These are phyloP conservation scores for Papilio protenor DNA, from an alignment of 2,888 invertebrate genomes.

Conservation along the genomic window DNA sequence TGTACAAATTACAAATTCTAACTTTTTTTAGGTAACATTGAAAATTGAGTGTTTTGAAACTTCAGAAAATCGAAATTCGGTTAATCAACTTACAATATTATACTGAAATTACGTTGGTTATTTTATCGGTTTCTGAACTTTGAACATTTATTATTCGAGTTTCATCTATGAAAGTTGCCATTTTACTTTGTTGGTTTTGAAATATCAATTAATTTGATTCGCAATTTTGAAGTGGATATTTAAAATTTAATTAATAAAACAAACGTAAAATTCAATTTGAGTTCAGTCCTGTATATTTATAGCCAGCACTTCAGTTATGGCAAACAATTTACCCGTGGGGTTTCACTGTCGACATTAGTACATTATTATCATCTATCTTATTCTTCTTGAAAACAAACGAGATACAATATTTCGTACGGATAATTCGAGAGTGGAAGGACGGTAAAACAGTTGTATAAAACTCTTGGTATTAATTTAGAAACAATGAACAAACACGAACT, in stretches of 20 bases:
- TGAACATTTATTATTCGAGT: conserved; percentile 37
- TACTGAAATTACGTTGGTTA: conserved; percentile 33
- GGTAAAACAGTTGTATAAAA: not conserved
- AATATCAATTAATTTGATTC: not conserved
- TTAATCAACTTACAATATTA: conserved; percentile 37
- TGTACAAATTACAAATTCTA: not conserved
- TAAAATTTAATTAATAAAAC: not conserved
- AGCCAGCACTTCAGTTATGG: not conserved
- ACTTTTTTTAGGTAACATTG: not conserved
- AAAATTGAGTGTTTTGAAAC: conserved; percentile 6
- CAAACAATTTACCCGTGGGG: not conserved
- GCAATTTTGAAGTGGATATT: not conserved
- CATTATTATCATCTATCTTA: not conserved
- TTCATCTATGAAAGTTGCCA: not conserved
- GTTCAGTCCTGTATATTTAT: not conserved
- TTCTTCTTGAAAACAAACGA: not conserved
- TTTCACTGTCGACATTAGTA: not conserved
- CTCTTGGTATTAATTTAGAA: not conserved
- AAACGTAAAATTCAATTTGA: not conserved
- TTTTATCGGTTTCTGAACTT: conserved; percentile 39
- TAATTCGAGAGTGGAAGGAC: not conserved
- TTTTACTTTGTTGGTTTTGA: not conserved
- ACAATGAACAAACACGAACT: conserved; percentile 21
- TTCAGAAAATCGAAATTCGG: conserved; percentile 14
- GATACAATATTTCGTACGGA: not conserved